A percentile compares a stretch with the other conserved stretches of the same genome.
These are phyloP conservation scores for Aphyosemion australe DNA, from an alignment of 2,113 vertebrate genomes.

Conservation along the genomic window DNA sequence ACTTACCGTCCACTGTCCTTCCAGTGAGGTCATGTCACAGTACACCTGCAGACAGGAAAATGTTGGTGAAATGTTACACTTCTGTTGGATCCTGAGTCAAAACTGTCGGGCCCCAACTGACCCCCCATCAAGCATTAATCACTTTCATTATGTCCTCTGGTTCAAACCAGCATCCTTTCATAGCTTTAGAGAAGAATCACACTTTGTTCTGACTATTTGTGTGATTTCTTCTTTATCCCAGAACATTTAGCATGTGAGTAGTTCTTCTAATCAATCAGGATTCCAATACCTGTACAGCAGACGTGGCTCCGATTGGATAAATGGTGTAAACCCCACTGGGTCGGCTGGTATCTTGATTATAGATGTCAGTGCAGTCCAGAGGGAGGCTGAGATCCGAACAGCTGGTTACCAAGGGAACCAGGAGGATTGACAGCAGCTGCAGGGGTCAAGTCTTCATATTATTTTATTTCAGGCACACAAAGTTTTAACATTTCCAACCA, in stretches of 20 bases:
- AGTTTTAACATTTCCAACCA: no score
- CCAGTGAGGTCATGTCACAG: slow-evolving; percentile 25
- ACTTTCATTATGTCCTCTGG: no score
- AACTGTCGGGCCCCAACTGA: no score
- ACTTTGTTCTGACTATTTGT: no score
- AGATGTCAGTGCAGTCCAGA: slow-evolving; percentile 16
- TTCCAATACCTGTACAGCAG: slow-evolving; percentile 17
- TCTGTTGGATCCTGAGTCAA: no score
- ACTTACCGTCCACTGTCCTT: slow-evolving; percentile 37
- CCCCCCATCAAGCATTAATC: no score
- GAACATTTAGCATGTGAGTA: no score
- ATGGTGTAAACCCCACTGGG: slow-evolving; percentile 23
- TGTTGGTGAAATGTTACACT: no score
- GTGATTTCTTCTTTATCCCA: no score
- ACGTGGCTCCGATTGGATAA: slow-evolving; percentile 9
- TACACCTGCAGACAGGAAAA: slow-evolving; percentile 7
- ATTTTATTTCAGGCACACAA: background rate
- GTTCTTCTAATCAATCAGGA: no score
- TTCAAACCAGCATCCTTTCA: no score
- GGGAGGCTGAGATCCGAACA: background rate
- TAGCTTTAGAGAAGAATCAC: no score
- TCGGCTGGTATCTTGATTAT: background rate
- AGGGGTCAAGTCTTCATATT: background rate
- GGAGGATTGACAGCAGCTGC: background rate
- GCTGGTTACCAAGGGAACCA: slow-evolving; percentile 2